Conservation (phyloP, 2,888 invertebrate species). For the Pseudanteris insignis region DNA sequence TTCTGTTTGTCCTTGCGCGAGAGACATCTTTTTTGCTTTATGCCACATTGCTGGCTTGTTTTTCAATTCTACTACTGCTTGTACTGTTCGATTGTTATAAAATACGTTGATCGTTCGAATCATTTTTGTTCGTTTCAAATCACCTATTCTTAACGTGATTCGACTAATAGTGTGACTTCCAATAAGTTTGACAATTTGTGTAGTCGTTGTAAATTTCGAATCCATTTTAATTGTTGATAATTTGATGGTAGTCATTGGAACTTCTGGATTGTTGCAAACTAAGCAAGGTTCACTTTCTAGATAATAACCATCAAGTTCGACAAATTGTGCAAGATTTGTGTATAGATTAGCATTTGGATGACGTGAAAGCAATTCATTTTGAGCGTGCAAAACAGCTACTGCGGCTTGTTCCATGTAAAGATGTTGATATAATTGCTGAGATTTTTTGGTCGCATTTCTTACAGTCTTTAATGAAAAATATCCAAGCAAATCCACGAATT, state of each 20-base stretch:
- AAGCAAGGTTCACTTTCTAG: slow-evolving; percentile 97
- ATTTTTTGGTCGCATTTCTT: slow-evolving; percentile 74
- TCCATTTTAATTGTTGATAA: slow-evolving; percentile 93
- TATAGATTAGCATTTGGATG: slow-evolving; percentile 96
- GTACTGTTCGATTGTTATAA: slow-evolving; percentile 95
- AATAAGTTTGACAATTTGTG: slow-evolving; percentile 95
- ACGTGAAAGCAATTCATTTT: slow-evolving; percentile 86
- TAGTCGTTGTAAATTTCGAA: slow-evolving; percentile 97
- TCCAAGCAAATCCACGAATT: slow-evolving; percentile 95
- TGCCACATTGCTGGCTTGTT: slow-evolving; percentile 97
- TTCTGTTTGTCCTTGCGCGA: slow-evolving; percentile 85
- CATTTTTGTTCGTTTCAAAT: slow-evolving; percentile 97
- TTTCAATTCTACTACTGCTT: slow-evolving; percentile 96
- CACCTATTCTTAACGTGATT: slow-evolving; percentile 91
- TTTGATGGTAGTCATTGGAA: slow-evolving; percentile 90
- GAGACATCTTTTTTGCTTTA: slow-evolving; percentile 90
- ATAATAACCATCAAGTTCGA: slow-evolving; percentile 95
- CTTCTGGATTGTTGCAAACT: slow-evolving; percentile 97
- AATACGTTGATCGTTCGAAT: slow-evolving; percentile 95
- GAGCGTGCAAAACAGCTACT: slow-evolving; percentile 84
- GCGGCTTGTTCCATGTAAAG: slow-evolving; percentile 84
- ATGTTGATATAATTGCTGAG: slow-evolving; percentile 49
- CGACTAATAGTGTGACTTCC: slow-evolving; percentile 96
- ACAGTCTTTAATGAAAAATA: slow-evolving; percentile 91
- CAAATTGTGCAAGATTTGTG: slow-evolving; percentile 89